phyloP scores from a whole-genome alignment of 2,797 vertebrate genomes.

The Notolabrus celidotus region DNA sequence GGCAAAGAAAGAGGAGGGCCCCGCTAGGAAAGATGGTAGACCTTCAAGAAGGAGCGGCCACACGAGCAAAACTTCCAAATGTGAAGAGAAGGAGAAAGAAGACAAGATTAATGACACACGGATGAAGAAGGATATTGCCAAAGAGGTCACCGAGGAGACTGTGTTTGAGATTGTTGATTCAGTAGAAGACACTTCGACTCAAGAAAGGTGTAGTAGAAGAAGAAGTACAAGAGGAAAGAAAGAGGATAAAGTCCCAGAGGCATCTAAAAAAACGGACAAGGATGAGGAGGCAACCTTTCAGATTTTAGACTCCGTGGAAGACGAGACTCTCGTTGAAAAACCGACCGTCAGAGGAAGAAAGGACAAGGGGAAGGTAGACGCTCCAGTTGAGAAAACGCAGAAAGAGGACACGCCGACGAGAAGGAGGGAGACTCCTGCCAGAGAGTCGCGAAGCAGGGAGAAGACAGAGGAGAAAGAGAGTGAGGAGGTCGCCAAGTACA shows the following conservation, averaged over 20 bases:
- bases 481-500: neutral
- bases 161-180: conserved; percentile 49
- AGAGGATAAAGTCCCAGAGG: conserved; percentile 13
- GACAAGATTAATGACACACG: neutral
- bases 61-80: conserved; percentile 3
- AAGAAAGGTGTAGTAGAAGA: conserved; percentile 26
- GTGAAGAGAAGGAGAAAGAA: conserved; percentile 26
- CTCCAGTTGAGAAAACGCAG: neutral
- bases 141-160: conserved; percentile 2
- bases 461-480: conserved; percentile 11
- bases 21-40: neutral
- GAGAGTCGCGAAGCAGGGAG: conserved; percentile 13
- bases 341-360: conserved; percentile 27
- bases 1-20: neutral
- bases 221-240: conserved; percentile 46
- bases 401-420: conserved; percentile 3
- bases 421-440: conserved; percentile 21
- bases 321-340: too few relatives aligned
- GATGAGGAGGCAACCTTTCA: conserved; percentile 27
- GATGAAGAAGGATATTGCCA: neutral
- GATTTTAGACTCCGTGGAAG: conserved; percentile 65
- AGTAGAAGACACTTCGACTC: conserved; percentile 29
- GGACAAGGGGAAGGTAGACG: conserved; percentile 16
- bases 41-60: conserved; percentile 19
- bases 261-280: neutral